Percentiles rank a stretch among this genome's conserved stretches.
phyloP scores from a whole-genome alignment of 2,113 vertebrate genomes.

The Cinclus cinclus region DNA sequence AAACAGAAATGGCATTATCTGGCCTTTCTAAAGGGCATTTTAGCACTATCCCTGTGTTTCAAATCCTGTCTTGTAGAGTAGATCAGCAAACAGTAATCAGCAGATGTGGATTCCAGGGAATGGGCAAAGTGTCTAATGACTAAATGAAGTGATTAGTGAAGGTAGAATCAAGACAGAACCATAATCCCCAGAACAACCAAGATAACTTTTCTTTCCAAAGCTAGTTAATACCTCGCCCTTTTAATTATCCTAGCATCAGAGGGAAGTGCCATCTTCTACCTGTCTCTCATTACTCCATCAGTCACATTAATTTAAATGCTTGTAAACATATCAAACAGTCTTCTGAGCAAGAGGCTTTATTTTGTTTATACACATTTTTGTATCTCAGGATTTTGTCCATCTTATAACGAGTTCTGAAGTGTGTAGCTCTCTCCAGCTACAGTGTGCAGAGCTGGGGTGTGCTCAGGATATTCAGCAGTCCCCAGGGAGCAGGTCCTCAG shows the following conservation, averaged over 20 bases:
- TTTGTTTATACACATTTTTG: background rate
- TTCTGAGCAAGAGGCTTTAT: background rate
- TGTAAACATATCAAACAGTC: background rate
- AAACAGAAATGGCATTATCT: constrained; percentile 41
- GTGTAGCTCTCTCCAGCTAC: background rate
- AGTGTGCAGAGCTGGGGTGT: background rate
- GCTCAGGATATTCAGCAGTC: background rate
- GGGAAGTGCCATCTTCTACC: background rate
- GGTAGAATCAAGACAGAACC: background rate
- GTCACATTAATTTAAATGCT: constrained; percentile 29
- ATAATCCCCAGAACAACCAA: background rate
- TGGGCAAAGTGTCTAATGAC: constrained; percentile 37
- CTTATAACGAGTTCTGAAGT: background rate
- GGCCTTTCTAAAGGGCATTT: constrained; percentile 56
- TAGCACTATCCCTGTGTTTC: background rate
- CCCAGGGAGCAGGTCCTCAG: background rate
- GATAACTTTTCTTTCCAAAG: background rate
- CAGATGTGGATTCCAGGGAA: constrained; percentile 24
- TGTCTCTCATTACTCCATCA: constrained; percentile 23
- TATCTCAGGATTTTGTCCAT: background rate
- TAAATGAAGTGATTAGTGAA: constrained; percentile 24
- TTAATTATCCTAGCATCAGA: constrained; percentile 42
- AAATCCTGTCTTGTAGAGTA: background rate
- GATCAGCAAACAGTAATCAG: constrained; percentile 29
- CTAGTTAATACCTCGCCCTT: constrained; percentile 52